phyloP scores from a whole-genome alignment of 2,888 invertebrate genomes.

The Chrysopilus asiliformis region DNA sequence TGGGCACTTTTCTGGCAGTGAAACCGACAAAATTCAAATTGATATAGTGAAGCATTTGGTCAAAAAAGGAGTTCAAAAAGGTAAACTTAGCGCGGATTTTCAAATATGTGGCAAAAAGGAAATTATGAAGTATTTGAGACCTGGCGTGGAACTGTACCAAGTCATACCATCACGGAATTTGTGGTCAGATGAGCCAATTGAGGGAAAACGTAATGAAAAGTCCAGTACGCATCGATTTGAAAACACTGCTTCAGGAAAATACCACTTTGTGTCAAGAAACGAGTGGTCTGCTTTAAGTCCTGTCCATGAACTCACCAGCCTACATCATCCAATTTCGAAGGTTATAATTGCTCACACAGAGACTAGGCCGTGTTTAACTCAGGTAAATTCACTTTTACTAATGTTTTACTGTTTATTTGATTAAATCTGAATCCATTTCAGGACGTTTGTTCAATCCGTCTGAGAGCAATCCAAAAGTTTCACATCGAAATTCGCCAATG shows the following conservation, averaged over 20 bases:
- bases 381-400: no score
- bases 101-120: conserved; percentile 56
- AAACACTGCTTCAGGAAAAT: conserved; percentile 29
- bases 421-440: conserved; percentile 21
- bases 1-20: conserved; percentile 48
- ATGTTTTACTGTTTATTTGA: no score
- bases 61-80: conserved; percentile 43
- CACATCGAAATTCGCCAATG: conserved; percentile 53
- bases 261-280: conserved; percentile 42
- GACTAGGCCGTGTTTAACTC: conserved; percentile 43
- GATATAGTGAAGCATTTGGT: conserved; percentile 49
- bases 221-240: no score
- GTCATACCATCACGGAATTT: conserved; percentile 57
- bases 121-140: conserved; percentile 50
- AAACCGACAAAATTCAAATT: conserved; percentile 42
- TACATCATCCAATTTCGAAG: conserved; percentile 40
- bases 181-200: conserved; percentile 29
- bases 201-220: not conserved
- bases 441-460: conserved; percentile 44
- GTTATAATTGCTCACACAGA: conserved; percentile 55
- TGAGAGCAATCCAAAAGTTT: conserved; percentile 40
- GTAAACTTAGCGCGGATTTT: conserved; percentile 49
- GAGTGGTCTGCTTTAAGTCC: conserved; percentile 58
- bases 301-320: conserved; percentile 28
- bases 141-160: conserved; percentile 49